Evolutionary conservation across 2,888 invertebrate genomes (phyloP).

Genomic region (Eristalis arbustorum): DNA sequence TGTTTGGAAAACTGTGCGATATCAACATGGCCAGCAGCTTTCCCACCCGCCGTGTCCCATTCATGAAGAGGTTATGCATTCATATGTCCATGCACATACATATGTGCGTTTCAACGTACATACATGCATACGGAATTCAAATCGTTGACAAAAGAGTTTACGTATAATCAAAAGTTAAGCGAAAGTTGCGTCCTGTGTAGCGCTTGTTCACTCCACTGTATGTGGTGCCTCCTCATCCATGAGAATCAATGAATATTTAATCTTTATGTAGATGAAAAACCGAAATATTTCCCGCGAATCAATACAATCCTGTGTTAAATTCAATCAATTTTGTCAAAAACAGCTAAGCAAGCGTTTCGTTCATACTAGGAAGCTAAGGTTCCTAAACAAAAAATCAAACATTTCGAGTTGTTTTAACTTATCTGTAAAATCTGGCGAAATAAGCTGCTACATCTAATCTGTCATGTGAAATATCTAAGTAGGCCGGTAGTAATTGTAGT

Average conservation of each 20-base stretch:
- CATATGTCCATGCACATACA: not conserved
- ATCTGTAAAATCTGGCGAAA: too few species aligned
- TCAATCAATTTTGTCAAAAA: not conserved
- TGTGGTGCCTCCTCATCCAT: constrained; percentile 50
- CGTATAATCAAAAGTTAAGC: constrained; percentile 78
- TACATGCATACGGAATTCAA: not conserved
- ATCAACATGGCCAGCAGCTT: constrained; percentile 68
- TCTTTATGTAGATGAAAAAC: not conserved
- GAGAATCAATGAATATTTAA: constrained; percentile 58
- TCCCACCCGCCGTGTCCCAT: constrained; percentile 29
- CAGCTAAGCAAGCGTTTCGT: too few species aligned
- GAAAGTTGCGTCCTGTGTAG: constrained; percentile 72
- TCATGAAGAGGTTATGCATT: not conserved
- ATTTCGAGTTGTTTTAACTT: too few species aligned
- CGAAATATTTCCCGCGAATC: not conserved
- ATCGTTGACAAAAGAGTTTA: not conserved
- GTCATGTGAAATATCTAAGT: too few species aligned
- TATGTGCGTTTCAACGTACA: not conserved
- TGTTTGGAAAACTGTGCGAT: constrained; percentile 69
- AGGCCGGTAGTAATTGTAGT: too few species aligned
- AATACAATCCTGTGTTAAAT: not conserved
- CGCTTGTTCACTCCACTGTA: constrained; percentile 27
- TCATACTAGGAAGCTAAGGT: too few species aligned
- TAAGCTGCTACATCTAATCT: too few species aligned
- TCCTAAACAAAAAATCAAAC: too few species aligned